Base-by-base conservation (phyloP, 2,797 vertebrate species). In the Ptychadena robeensis region DNA sequence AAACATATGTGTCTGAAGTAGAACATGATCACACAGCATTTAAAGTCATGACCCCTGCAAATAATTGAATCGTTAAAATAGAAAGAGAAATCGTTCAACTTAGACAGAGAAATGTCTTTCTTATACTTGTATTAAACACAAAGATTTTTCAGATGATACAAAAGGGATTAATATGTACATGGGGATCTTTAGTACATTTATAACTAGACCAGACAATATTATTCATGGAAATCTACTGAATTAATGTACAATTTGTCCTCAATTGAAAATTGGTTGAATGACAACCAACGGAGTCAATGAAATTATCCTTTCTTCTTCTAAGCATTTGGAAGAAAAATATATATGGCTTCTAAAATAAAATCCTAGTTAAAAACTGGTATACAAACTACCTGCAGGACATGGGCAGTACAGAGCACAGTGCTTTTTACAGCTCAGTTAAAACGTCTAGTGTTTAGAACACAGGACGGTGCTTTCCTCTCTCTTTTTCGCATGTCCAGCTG, bases 1-100 rank as follows among this genome's bases (percentile, higher is more conserved):
- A 73, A 73, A 65, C 31, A 81, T 44, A 64, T 53, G 61, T 73
- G 64, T 71, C 68, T 80, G 57, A 25, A 64, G 38, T 34, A 66
- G 34, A 81, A 37, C 53, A 63, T 70, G 63, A 30, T 78, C 22
- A 25, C 18, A 34, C 63, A 40, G 35, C 31, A 44, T 61, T 65
- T 70, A 69, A 59, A 79, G 40, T 11, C 48, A 61, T 38, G 31
- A 35, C 44, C 30, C 40, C 31, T 11, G 34, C 25, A 67, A 67
- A 57, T 37, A 71, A 44, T 74, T 48, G 48, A 44, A 9, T 25
- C 3, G 5, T 14, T 34, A 34, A 34, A 53, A 53, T 22, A 53
- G 7, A 53, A 7, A 53, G 44, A 53, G 15, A 48, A 53, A 53
- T 53, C 18, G 18, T 53, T 22, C 44, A 53, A 22, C 18, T 53